These are phyloP conservation scores for Enteromius unitaeniatus DNA, from an alignment of 2,797 vertebrate species.

Conservation along the genomic window DNA sequence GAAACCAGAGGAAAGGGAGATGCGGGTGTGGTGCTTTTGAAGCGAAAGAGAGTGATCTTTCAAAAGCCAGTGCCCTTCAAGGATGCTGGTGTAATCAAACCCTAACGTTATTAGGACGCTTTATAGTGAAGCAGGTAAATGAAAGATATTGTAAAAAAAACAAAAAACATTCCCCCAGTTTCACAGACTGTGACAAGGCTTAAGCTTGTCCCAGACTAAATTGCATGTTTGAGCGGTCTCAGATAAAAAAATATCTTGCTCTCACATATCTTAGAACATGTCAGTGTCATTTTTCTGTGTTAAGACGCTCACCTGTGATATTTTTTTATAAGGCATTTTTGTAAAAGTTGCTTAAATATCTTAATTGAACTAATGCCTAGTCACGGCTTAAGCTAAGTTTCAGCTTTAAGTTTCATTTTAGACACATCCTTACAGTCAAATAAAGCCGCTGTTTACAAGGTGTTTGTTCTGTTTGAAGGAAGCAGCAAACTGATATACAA, in stretches of 20 bases:
- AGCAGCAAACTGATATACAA: neutral
- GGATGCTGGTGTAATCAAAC: conserved; percentile 33
- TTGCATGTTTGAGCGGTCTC: too few species aligned
- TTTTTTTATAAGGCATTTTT: too few species aligned
- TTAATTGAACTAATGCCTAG: too few species aligned
- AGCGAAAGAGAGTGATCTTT: conserved; percentile 29
- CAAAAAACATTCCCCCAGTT: too few species aligned
- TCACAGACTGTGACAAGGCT: too few species aligned
- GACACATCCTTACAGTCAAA: neutral
- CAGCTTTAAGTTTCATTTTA: neutral
- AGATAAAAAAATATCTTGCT: too few species aligned
- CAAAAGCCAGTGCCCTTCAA: conserved; percentile 48
- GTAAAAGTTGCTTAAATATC: too few species aligned
- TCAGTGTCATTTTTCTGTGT: too few species aligned
- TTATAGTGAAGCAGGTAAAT: neutral
- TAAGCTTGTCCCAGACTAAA: too few species aligned
- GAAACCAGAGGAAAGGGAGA: conserved; percentile 30
- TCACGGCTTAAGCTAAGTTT: too few species aligned
- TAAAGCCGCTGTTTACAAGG: neutral
- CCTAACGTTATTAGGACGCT: conserved; percentile 11
- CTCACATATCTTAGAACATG: too few species aligned
- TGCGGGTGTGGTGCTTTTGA: conserved; percentile 49
- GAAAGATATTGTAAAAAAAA: neutral
- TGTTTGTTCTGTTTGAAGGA: neutral
- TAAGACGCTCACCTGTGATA: too few species aligned